Conservation (phyloP, 92 coral and sea anemone genomes). For the Muricea muricata region DNA sequence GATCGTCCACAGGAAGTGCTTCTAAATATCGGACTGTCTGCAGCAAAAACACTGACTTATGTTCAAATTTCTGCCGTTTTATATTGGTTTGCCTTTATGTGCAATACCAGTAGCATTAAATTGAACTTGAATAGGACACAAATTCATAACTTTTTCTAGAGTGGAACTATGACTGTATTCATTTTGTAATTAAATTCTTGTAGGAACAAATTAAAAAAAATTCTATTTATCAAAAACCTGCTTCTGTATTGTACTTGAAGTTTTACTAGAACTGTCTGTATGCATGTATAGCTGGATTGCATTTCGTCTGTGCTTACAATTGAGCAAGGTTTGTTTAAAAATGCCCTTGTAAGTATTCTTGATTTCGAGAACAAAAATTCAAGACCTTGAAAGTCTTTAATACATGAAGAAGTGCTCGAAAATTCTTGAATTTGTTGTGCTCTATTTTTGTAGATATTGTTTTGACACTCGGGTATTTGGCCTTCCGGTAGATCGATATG, state of each 20-base stretch:
- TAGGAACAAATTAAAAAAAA: constrained; percentile 38
- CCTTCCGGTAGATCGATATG: too few species aligned
- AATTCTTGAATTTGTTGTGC: too few species aligned
- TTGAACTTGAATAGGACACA: constrained; percentile 26
- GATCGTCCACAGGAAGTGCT: constrained; percentile 98
- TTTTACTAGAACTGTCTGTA: too few species aligned
- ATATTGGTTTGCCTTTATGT: constrained; percentile 8
- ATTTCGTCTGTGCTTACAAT: too few species aligned
- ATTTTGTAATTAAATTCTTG: constrained; percentile 40
- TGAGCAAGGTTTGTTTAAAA: too few species aligned
- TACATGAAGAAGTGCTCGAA: too few species aligned
- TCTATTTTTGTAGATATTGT: too few species aligned
- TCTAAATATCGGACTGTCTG: constrained; percentile 67
- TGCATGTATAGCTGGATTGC: too few species aligned
- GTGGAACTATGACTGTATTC: constrained; percentile 12
- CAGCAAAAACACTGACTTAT: constrained; percentile 12
- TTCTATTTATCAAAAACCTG: constrained; percentile 33
- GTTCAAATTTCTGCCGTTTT: constrained; percentile 31
- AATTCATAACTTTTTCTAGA: constrained; percentile 29
- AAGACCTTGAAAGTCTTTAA: too few species aligned
- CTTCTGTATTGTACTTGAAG: background rate
- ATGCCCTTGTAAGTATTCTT: too few species aligned
- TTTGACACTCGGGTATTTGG: too few species aligned
- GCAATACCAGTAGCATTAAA: constrained; percentile 26
- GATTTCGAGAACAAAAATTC: too few species aligned